Evolutionary conservation across 2,888 invertebrate genomes (phyloP), one percentile per base, ranked within the genome.

Genomic region (Cheilosia vernalis): DNA sequence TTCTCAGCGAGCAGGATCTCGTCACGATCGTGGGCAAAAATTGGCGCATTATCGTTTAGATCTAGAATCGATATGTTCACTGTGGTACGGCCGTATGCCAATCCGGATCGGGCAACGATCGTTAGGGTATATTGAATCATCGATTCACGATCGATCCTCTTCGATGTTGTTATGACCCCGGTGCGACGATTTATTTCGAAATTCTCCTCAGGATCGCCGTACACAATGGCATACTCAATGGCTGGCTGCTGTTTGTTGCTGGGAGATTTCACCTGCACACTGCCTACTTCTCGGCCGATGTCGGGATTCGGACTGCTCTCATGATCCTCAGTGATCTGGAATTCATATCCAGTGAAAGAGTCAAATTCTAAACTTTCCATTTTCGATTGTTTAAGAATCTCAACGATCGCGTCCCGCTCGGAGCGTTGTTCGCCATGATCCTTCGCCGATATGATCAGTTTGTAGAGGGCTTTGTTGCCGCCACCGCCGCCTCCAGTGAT

Each of bases 31-130:
- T 95, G 94, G 24, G 95, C 94, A 91, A 98, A 98, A 85, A 94
- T 93, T 4, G 99, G 99, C 73, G 95, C 94, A 91, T 98, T 98
- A 91, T 99, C 98, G 92, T 99, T 99, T 4, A 97, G 93, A 92
- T 99, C 98, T 49, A 95, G 92, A 5, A 99, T 94, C 1, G 95
- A 95, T 87, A 99, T 94, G 89, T 96, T 96, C 0, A 97, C 98
- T 40, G 93, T 94, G 6, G 96, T 96, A 89, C 95, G 95, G 5
- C 96, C 97, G 90, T 95, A 97, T 1, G 95, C 94, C 33, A 95
- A 93, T 1, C 95, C 95, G 69, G 94, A 94, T 88, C 95, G 94
- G 0, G 97, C 98, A 77, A 96, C 94, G n/a, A 98, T 93, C 88
- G 94, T 95, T 37, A 99, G 93, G 85, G 94, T 95, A 90, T 98